Conservation (phyloP, 2,888 invertebrate species). For the Epistrophe grossulariae region DNA sequence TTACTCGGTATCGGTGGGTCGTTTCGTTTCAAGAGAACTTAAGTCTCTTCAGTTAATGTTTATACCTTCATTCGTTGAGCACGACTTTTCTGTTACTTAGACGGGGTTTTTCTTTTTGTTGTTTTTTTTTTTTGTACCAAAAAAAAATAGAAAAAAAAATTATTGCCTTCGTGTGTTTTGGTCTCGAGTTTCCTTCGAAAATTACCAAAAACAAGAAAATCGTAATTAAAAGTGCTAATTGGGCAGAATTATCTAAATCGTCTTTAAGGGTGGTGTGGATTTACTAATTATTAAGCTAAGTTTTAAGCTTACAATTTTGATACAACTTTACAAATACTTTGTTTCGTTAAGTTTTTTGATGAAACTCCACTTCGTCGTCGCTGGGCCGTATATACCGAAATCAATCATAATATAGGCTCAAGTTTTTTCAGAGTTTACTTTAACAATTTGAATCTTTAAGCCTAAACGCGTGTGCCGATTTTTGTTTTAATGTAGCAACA, state of each 20-base stretch:
- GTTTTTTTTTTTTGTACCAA: constrained; percentile 12
- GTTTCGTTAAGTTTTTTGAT: constrained; percentile 51
- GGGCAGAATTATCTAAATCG: not conserved
- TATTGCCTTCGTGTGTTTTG: constrained; percentile 30
- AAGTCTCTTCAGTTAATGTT: constrained; percentile 75
- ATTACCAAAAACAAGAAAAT: constrained; percentile 23
- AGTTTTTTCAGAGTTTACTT: constrained; percentile 18
- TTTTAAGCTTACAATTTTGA: constrained; percentile 50
- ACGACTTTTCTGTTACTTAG: constrained; percentile 60
- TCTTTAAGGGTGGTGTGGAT: constrained; percentile 19
- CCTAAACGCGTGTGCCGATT: constrained; percentile 51
- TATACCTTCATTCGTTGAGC: constrained; percentile 74
- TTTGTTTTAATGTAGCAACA: not conserved
- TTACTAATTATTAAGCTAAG: constrained; percentile 12
- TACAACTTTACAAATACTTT: constrained; percentile 29
- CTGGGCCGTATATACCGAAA: constrained; percentile 18
- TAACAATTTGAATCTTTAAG: constrained; percentile 27
- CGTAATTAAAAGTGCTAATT: constrained; percentile 16
- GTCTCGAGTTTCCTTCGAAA: constrained; percentile 28
- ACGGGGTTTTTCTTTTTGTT: constrained; percentile 41
- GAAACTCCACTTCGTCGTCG: constrained; percentile 8
- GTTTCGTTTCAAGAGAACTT: constrained; percentile 65
- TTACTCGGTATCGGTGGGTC: constrained; percentile 18
- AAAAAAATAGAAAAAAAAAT: constrained; percentile 14
- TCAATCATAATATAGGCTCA: constrained; percentile 17